Base-by-base conservation (phyloP, 2,797 vertebrate species). In the Sebastes aleutianus region DNA sequence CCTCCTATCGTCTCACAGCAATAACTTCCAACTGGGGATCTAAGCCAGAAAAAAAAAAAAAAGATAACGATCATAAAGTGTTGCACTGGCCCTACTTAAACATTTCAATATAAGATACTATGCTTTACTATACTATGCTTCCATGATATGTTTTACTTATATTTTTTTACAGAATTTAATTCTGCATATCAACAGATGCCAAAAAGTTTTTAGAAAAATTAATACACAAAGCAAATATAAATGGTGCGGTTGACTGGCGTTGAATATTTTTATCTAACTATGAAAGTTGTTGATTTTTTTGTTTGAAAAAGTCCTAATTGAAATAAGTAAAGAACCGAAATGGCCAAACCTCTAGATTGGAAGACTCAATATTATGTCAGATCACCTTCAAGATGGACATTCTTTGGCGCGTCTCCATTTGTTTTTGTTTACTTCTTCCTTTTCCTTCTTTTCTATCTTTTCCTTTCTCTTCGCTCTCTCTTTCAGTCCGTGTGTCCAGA, bases 401-500 rank as follows among this genome's bases (percentile, higher is more conserved):
- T 91, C 71, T 92, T 92, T 83, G 83, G 34, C 65, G 11, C 58
- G 24, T 76, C 65, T 76, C 36, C 77, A 70, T 87, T 80, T 56
- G 58, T 79, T 79, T 9, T 65, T 66, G 5, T 79, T 75, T 76
- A 67, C 62, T 20, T 73, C 24, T 72, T 69, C 53, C 16, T 70
- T 82, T 70, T 59, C 54, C 63, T 74, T 85, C 36, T 31, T 24
- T 50, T 43, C 71, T 50, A 58, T 69, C 58, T 18, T 79, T 79
- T 69, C 72, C 61, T 56, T 84, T 83, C 54, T 73, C 79, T 18
- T 88, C 80, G 32, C 79, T 66, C 79, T 89, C 79, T 92, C 84
- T 91, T 84, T 85, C 71, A 84, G 88, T 90, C 88, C 83, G 89
- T 95, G 92, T 97, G 94, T 94, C 93, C 94, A 95, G 95, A 96